Conservation (phyloP, 2,113 vertebrate genomes). For the Phylloscopus trochilus region DNA sequence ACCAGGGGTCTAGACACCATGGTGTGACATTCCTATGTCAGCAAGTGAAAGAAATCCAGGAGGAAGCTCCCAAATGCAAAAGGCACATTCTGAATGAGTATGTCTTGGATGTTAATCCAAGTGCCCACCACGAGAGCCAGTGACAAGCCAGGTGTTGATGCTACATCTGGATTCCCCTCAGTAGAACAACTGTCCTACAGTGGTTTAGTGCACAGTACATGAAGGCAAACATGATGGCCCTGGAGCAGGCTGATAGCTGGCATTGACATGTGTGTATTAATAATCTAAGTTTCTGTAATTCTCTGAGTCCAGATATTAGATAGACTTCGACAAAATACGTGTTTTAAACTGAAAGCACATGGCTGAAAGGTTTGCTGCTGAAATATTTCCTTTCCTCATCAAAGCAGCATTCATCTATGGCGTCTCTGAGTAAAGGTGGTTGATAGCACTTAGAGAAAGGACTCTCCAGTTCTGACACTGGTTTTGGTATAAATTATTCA, state of each 20-base stretch:
- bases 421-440: not conserved
- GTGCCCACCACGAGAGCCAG: not conserved
- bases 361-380: not conserved
- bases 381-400: not conserved
- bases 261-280: too few species aligned
- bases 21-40: not conserved
- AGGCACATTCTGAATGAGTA: not conserved
- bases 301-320: not conserved
- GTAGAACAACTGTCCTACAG: not conserved
- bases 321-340: not conserved
- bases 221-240: not conserved
- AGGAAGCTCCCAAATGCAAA: not conserved
- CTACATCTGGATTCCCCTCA: not conserved
- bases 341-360: not conserved
- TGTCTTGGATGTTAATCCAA: not conserved
- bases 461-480: not conserved
- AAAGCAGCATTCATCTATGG: not conserved
- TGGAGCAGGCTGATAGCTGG: not conserved
- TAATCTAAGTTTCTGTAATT: not conserved
- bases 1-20: not conserved
- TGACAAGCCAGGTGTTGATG: not conserved
- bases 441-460: not conserved
- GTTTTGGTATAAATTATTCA: not conserved
- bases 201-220: not conserved
- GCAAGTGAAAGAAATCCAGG: not conserved